Evolutionary conservation across 2,888 invertebrate genomes (phyloP), one percentile per base, ranked within the genome.

Genomic region (Ochropleura leucogaster): DNA sequence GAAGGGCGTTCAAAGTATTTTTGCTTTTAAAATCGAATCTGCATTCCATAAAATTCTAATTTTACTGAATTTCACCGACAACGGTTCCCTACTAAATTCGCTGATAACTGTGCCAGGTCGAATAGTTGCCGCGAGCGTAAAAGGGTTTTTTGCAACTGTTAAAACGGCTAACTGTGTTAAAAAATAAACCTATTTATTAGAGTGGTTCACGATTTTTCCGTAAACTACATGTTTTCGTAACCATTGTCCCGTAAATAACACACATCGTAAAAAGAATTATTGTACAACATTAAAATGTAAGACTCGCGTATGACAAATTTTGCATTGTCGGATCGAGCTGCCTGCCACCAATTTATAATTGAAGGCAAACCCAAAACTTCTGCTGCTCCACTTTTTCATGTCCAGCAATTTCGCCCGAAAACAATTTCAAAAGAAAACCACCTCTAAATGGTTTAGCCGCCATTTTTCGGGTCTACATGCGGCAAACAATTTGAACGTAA

Each of bases 401-500:
- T 73, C 30, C 20, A 51, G 16, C 60, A 57, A 68, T 80, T 76
- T 68, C n/a, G 14, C 40, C 62, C 57, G 14, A 85, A 82, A 74
- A 72, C 70, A 70, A 85, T 71, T 85, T 67, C 67, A 68, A 69
- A 78, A 85, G 84, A 66, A 78, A 83, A 81, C 82, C 78, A 72
- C 68, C 68, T 72, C 59, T 74, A 77, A 86, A 80, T 65, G 70
- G 74, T 70, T 77, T 68, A 68, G 67, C 62, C 68, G 51, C 77
- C 57, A 77, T 79, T 77, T 87, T 85, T 81, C 49, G 63, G 76
- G 64, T 72, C 68, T 65, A 74, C 67, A 73, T 60, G 75, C 68
- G 73, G 77, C 85, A 81, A 82, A 86, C 85, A 84, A 83, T 85
- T 83, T 78, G 79, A 77, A 86, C 74, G 75, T 85, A 79, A 83